A percentile compares a stretch with the other conserved stretches of the same genome.
These are phyloP conservation scores for Ciconia boyciana DNA, from an alignment of 2,113 vertebrate species.

Conservation along the genomic window DNA sequence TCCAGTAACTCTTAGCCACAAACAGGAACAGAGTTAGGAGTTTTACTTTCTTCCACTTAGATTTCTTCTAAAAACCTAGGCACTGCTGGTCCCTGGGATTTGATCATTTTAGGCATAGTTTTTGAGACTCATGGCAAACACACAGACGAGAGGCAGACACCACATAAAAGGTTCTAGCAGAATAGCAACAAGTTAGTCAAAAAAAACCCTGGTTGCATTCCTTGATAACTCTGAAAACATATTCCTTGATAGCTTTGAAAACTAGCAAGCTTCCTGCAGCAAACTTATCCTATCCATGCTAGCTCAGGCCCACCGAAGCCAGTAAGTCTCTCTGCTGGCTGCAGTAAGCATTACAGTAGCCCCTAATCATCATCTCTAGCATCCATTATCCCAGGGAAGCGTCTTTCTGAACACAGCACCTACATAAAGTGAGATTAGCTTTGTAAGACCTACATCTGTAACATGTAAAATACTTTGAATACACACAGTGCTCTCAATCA, in stretches of 20 bases:
- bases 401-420: background rate
- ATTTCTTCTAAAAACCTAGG: background rate
- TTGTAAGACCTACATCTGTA: background rate
- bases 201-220: background rate
- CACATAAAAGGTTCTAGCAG: background rate
- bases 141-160: background rate
- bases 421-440: background rate
- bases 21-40: background rate
- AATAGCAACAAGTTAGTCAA: background rate
- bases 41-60: background rate
- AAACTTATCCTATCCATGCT: background rate
- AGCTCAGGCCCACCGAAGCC: background rate
- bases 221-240: background rate
- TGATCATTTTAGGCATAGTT: background rate
- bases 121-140: background rate
- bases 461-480: background rate
- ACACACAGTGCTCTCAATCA: background rate
- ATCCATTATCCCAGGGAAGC: background rate
- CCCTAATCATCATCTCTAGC: background rate
- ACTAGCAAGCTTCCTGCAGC: background rate
- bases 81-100: background rate
- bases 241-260: background rate
- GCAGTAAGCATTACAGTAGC: background rate
- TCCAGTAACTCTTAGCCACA: background rate
- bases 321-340: background rate